Conservation (phyloP, 2,888 invertebrate species). For the Lochmaea crataegi region DNA sequence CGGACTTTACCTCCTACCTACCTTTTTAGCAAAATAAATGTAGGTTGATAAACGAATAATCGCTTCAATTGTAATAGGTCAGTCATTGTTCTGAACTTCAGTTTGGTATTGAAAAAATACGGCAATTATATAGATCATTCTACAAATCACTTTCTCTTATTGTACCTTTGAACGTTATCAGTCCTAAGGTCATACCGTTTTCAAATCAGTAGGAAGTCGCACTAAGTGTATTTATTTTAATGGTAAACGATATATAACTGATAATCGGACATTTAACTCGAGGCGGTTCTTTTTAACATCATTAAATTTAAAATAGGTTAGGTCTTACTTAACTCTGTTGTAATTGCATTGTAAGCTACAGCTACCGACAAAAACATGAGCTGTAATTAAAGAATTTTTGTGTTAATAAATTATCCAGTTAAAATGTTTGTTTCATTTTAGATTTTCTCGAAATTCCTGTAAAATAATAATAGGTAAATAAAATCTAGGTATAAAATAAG, state of each 20-base stretch:
- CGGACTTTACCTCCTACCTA: conserved; percentile 33
- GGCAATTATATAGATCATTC: conserved; percentile 11
- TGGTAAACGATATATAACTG: not conserved
- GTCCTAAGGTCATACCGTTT: conserved; percentile 11
- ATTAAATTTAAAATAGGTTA: not conserved
- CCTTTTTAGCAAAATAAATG: conserved; percentile 26
- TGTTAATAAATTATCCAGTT: not conserved
- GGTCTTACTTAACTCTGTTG: not conserved
- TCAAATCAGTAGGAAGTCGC: not conserved
- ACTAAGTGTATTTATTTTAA: not conserved
- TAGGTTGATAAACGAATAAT: conserved; percentile 30
- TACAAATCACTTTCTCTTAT: conserved; percentile 28
- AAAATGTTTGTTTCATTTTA: too few species aligned
- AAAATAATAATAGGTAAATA: too few species aligned
- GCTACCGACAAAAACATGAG: not conserved
- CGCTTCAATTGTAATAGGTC: conserved; percentile 29
- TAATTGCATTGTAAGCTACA: not conserved
- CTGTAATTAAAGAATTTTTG: not conserved
- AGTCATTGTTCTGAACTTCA: conserved; percentile 21
- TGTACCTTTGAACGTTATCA: conserved; percentile 4
- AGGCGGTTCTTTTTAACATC: not conserved
- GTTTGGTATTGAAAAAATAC: conserved; percentile 23
- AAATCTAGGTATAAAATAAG: not conserved
- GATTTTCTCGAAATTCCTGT: too few species aligned
- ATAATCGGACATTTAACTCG: conserved; percentile 5